Percentiles rank a stretch among this genome's conserved stretches.
Conservation (phyloP, 2,113 vertebrate genomes). For the Formicarius rufipectus region DNA sequence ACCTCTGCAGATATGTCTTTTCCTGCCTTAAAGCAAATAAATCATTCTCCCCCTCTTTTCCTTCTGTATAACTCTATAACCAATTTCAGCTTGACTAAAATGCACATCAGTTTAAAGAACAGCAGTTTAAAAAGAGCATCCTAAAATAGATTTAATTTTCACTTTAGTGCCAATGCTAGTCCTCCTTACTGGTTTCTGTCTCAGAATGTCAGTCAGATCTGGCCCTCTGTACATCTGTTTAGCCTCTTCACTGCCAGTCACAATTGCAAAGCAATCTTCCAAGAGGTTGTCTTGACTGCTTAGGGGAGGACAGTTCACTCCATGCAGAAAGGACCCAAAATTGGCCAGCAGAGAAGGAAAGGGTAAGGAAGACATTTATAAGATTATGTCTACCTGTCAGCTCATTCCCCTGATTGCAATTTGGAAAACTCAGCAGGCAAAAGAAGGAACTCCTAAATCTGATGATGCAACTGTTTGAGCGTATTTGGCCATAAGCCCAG, state of each 20-base stretch:
- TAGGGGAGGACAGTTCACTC: neutral
- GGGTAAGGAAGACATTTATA: neutral
- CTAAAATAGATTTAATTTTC: conserved; percentile 54
- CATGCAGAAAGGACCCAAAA: neutral
- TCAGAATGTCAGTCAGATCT: neutral
- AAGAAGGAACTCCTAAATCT: neutral
- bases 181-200: neutral
- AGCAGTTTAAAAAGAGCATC: conserved; percentile 24
- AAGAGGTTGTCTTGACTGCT: neutral
- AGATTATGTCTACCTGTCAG: neutral
- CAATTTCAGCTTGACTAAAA: neutral
- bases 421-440: neutral
- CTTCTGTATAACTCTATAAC: neutral
- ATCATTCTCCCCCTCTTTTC: neutral
- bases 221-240: neutral
- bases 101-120: neutral
- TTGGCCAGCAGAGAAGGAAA: neutral
- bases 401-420: neutral
- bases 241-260: neutral
- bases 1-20: neutral
- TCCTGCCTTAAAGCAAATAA: neutral
- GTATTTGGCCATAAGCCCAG: neutral
- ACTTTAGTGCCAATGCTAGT: neutral
- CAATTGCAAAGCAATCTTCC: neutral
- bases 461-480: neutral